These are phyloP conservation scores for Sternarchorhynchus goeldii DNA, from an alignment of 2,797 vertebrate species.

Conservation along the genomic window DNA sequence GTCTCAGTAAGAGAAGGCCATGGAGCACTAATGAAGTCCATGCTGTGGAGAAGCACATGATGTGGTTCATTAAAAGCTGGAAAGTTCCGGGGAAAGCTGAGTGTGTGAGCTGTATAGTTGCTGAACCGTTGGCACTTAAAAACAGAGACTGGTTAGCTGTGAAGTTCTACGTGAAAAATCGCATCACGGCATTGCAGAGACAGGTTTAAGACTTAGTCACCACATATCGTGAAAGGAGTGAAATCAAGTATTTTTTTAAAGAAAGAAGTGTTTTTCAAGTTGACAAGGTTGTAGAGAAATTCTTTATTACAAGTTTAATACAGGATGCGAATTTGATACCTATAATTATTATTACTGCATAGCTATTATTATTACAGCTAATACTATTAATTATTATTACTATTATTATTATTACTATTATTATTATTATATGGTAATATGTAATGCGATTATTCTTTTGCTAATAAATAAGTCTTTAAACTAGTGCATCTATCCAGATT, in stretches of 20 bases:
- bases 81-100: slow-evolving; percentile 21
- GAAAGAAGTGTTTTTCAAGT: no score
- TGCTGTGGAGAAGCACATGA: slow-evolving; percentile 11
- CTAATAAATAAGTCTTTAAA: neutral
- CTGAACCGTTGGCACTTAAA: slow-evolving; percentile 5
- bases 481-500: neutral
- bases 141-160: slow-evolving; percentile 23
- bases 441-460: no score
- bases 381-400: no score
- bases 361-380: no score
- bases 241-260: no score
- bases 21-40: neutral
- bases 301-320: no score
- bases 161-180: slow-evolving; percentile 13
- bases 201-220: neutral
- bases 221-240: neutral
- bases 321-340: no score
- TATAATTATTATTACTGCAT: no score
- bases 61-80: neutral
- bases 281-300: no score
- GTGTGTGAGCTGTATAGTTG: neutral
- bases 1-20: neutral
- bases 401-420: no score
- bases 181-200: neutral
- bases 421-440: no score